Percentiles rank a stretch among this genome's conserved stretches.
phyloP scores from a whole-genome alignment of 2,888 invertebrate species.

The Gisinianus flammeolus region DNA sequence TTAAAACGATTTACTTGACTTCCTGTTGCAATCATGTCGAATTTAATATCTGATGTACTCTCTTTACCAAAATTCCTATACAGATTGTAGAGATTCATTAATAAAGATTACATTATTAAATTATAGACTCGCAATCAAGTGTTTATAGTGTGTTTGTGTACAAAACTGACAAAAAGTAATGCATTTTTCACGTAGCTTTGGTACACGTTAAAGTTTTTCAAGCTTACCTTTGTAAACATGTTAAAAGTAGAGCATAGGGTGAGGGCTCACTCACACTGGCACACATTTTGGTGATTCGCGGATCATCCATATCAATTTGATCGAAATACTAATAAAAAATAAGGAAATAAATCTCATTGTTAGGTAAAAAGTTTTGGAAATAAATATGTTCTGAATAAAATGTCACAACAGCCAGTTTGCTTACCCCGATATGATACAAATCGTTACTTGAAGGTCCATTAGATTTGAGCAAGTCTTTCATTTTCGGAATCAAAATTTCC shows the following conservation, averaged over 20 bases:
- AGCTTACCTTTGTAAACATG: constrained; percentile 76
- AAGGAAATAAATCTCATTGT: neutral
- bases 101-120: constrained; percentile 21
- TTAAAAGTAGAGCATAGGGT: constrained; percentile 90
- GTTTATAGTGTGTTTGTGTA: neutral
- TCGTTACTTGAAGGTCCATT: constrained; percentile 54
- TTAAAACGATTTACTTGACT: constrained; percentile 92
- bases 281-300: constrained; percentile 91
- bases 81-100: constrained; percentile 14
- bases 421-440: constrained; percentile 54
- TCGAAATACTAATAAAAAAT: constrained; percentile 76
- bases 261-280: constrained; percentile 95
- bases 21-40: constrained; percentile 83
- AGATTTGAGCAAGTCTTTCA: constrained; percentile 68
- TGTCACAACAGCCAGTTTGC: neutral
- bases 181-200: too few relatives aligned
- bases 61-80: constrained; percentile 86
- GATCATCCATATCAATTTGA: constrained; percentile 90
- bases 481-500: constrained; percentile 74
- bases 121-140: neutral
- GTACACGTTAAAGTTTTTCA: too few relatives aligned
- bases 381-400: neutral
- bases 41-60: constrained; percentile 80
- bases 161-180: too few relatives aligned
- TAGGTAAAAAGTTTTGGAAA: neutral